Conservation (phyloP, 2,888 invertebrate species). For the Tipula lateralis region DNA sequence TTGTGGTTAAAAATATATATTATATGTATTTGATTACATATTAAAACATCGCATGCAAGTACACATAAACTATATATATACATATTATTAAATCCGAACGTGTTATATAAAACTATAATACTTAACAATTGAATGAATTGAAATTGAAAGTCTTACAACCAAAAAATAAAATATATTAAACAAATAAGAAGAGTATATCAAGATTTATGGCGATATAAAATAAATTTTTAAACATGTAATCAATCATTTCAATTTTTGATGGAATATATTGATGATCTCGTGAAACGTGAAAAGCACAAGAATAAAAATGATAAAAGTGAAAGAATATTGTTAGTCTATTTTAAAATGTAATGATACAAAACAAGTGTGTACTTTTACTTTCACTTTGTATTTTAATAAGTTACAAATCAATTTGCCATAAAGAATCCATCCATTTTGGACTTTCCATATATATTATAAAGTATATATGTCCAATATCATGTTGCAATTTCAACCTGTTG, state of each 20-base stretch:
- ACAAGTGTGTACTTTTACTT: constrained; percentile 24
- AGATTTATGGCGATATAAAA: background rate
- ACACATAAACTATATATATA: background rate
- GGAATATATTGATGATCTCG: constrained; percentile 7
- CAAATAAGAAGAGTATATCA: background rate
- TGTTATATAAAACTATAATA: background rate
- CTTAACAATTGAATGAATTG: background rate
- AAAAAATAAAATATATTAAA: background rate
- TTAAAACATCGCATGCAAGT: background rate
- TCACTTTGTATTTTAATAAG: background rate
- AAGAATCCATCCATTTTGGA: no score
- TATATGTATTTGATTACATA: background rate
- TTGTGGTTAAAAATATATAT: background rate
- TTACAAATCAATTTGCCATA: background rate
- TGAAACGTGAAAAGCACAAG: background rate
- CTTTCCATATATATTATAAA: no score
- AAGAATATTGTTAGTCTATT: constrained; percentile 5
- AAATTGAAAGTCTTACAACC: background rate
- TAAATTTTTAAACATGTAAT: background rate
- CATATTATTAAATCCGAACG: background rate
- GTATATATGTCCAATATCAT: no score
- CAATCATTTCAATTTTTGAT: background rate
- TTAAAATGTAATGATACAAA: background rate
- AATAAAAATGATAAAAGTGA: background rate
- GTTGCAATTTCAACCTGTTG: no score